Base-by-base conservation (phyloP, 1,140 invertebrate genomes). In the Pectinophora gossypiella region DNA sequence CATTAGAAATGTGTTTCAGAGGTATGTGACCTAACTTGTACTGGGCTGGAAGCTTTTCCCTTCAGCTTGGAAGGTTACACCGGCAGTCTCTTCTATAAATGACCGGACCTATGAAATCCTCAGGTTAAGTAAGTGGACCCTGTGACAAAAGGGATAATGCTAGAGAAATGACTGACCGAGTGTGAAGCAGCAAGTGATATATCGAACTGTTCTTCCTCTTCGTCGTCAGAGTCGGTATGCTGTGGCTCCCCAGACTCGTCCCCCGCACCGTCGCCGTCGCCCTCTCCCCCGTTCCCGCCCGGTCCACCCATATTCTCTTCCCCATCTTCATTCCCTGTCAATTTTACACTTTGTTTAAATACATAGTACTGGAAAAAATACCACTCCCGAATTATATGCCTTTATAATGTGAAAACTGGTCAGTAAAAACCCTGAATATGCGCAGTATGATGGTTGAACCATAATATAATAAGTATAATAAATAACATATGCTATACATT, bases 121-220 rank as follows among this genome's bases (percentile, higher is more conserved):
- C n/a, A n/a, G n/a, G n/a, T n/a, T n/a, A n/a, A n/a, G n/a, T n/a
- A n/a, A n/a, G n/a, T n/a, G n/a, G n/a, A n/a, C n/a, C n/a, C n/a
- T n/a, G n/a, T n/a, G n/a, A n/a, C n/a, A n/a, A n/a, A n/a, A n/a
- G n/a, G n/a, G n/a, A n/a, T n/a, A n/a, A n/a, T n/a, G n/a, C n/a
- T n/a, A n/a, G n/a, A n/a, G n/a, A n/a, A n/a, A n/a, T 57, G 19
- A 61, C 77, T 76, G 61, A 90, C 89, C n/a, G 89, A 89, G 71
- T 90, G 89, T 43, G 83, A 72, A 2, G 88, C 81, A 19, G 89
- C 75, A 22, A 90, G 71, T 3, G 83, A 71, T 36, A 89, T 84
- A 54, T 90, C 89, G 61, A 89, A 90, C 2, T 69, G 61, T 35
- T 72, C 61, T 20, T 68, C 71, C 23, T 72, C 72, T 10, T 69